Percentiles rank a stretch among this genome's conserved stretches.
phyloP scores from a whole-genome alignment of 1,140 invertebrate genomes.

The Brachystomella parvula region DNA sequence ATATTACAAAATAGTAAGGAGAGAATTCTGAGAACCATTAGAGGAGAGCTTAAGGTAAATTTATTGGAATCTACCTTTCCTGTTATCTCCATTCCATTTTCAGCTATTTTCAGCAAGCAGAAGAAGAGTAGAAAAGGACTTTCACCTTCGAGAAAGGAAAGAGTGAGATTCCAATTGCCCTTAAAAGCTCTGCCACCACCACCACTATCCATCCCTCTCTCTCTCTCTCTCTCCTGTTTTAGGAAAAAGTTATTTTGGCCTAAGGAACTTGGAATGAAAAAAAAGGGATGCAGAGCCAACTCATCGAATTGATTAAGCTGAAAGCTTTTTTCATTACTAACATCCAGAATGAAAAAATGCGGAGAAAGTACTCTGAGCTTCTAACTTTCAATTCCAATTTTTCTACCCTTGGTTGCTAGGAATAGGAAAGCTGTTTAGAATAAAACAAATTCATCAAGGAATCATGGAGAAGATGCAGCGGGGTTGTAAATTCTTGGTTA shows the following conservation, averaged over 20 bases:
- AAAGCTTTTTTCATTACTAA: slow-evolving; percentile 37
- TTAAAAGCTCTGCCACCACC: slow-evolving; percentile 37
- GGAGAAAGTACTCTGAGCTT: neutral
- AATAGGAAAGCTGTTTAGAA: neutral
- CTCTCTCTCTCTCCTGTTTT: no score
- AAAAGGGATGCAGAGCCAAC: neutral
- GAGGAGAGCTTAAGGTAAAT: neutral
- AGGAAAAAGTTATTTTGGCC: no score
- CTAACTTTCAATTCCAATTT: neutral
- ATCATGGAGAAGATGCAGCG: neutral
- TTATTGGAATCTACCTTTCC: neutral
- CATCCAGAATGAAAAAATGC: slow-evolving; percentile 34
- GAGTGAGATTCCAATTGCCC: slow-evolving; percentile 32
- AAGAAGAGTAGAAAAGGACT: neutral
- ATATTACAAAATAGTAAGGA: slow-evolving; percentile 2
- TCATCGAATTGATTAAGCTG: slow-evolving; percentile 32
- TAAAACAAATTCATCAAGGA: neutral
- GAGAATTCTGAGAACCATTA: neutral
- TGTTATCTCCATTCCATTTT: neutral
- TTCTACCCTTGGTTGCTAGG: no score
- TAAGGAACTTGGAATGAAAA: no score
- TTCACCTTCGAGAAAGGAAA: slow-evolving; percentile 6
- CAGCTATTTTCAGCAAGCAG: neutral
- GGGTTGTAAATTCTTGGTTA: neutral
- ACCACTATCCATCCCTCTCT: no score